Percentiles rank a stretch among this genome's conserved stretches.
Conservation (phyloP, 2,797 vertebrate species). For the Esox lucius region DNA sequence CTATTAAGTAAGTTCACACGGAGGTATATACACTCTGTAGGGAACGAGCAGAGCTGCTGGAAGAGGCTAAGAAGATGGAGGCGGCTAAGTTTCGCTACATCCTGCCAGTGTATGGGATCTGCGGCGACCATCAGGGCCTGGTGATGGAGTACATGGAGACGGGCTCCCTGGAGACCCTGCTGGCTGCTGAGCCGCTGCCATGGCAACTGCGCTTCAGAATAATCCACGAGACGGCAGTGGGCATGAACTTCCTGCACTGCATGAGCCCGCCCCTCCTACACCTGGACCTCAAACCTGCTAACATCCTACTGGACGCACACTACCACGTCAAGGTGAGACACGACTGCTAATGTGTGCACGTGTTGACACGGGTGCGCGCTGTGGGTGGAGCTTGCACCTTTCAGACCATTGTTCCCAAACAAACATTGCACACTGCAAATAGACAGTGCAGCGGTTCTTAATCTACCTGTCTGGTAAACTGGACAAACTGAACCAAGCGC, state of each 20-base stretch:
- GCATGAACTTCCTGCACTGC: slow-evolving; percentile 99
- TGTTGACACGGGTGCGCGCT: neutral
- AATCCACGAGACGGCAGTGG: slow-evolving; percentile 94
- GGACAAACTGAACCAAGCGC: neutral
- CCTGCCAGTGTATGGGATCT: slow-evolving; percentile 95
- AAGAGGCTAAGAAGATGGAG: slow-evolving; percentile 98
- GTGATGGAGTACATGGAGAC: slow-evolving; percentile 99
- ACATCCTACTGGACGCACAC: slow-evolving; percentile 96
- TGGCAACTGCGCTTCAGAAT: slow-evolving; percentile 96
- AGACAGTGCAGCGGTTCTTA: neutral
- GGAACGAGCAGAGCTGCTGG: slow-evolving; percentile 89
- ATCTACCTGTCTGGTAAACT: neutral
- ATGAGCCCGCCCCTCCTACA: slow-evolving; percentile 95
- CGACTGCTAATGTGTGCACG: neutral
- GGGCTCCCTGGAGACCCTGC: slow-evolving; percentile 90
- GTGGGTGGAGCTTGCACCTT: neutral
- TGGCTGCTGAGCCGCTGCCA: slow-evolving; percentile 88
- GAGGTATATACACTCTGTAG: slow-evolving; percentile 59
- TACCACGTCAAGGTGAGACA: slow-evolving; percentile 90
- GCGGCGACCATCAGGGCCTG: slow-evolving; percentile 89
- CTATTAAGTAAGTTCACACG: neutral
- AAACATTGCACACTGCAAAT: neutral
- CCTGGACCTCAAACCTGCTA: slow-evolving; percentile 96
- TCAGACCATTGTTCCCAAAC: neutral
- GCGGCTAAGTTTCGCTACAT: slow-evolving; percentile 97